Evolutionary conservation across 2,888 invertebrate genomes (phyloP).

Genomic region (Mystacides longicornis): DNA sequence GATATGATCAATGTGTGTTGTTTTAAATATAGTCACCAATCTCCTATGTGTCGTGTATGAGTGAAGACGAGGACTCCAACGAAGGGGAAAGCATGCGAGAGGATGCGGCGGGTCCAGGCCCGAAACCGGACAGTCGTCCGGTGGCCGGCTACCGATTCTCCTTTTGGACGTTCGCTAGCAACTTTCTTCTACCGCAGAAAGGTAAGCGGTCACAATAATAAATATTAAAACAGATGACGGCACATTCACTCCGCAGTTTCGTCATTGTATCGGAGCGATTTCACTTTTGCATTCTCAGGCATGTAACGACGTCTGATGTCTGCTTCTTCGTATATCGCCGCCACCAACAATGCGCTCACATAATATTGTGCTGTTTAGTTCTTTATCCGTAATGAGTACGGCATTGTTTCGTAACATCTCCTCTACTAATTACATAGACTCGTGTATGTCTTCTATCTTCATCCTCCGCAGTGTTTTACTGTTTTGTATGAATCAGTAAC

Average conservation of each 20-base stretch:
- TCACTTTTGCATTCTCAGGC: conserved; percentile 6
- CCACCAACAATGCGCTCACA: too few species aligned
- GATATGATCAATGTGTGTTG: background rate
- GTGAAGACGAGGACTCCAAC: background rate
- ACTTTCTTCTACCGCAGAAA: conserved; percentile 25
- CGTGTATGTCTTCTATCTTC: too few species aligned
- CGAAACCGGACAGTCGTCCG: conserved; percentile 23
- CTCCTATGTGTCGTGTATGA: background rate
- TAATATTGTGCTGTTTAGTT: too few species aligned
- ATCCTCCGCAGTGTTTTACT: too few species aligned
- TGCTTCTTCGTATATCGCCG: too few species aligned
- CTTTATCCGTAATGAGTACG: too few species aligned
- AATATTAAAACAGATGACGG: background rate
- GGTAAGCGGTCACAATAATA: conserved; percentile 8
- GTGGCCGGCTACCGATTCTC: conserved; percentile 25
- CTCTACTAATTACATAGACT: background rate
- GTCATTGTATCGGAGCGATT: conserved; percentile 9
- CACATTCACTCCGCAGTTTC: conserved; percentile 13
- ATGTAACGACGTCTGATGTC: too few species aligned
- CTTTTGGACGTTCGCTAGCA: conserved; percentile 26
- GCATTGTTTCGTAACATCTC: background rate
- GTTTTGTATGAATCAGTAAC: too few species aligned
- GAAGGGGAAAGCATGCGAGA: conserved; percentile 22
- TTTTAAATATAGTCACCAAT: background rate
- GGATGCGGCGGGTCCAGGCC: conserved; percentile 19